A percentile compares a stretch with the other conserved stretches of the same genome.
phyloP scores from a whole-genome alignment of 2,888 invertebrate genomes.

The Cacoxenus indagator region DNA sequence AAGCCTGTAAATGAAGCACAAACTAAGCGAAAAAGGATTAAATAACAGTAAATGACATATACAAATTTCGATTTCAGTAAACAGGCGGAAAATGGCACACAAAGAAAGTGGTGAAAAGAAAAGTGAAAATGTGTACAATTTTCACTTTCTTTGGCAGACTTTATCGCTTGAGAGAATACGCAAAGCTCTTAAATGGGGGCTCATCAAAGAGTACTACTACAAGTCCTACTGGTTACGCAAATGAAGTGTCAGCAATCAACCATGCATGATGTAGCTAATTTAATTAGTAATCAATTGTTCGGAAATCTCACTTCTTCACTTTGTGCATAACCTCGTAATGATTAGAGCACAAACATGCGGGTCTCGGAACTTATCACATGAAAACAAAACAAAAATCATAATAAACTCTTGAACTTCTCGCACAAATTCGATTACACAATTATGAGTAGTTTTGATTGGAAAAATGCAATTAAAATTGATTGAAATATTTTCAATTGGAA shows the following conservation, averaged over 20 bases:
- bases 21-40: conserved; percentile 46
- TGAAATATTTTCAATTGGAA: not conserved
- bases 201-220: no score
- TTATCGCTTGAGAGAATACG: no score
- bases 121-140: no score
- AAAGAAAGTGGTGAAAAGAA: not conserved
- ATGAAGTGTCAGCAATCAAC: no score
- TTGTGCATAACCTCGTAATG: no score
- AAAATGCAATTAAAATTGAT: conserved; percentile 5
- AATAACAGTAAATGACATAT: conserved; percentile 46
- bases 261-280: conserved; percentile 52
- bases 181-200: no score
- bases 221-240: no score
- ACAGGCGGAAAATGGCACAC: not conserved
- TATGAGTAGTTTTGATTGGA: not conserved
- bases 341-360: no score
- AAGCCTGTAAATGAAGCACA: conserved; percentile 3
- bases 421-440: conserved; percentile 13
- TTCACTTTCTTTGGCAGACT: no score
- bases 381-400: not conserved
- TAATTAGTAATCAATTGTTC: no score
- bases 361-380: no score
- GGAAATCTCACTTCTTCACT: no score
- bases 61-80: conserved; percentile 19
- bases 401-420: not conserved